Evolutionary conservation across 2,113 vertebrate genomes (phyloP), one percentile per base, ranked within the genome.

Genomic region (Sturnus vulgaris): DNA sequence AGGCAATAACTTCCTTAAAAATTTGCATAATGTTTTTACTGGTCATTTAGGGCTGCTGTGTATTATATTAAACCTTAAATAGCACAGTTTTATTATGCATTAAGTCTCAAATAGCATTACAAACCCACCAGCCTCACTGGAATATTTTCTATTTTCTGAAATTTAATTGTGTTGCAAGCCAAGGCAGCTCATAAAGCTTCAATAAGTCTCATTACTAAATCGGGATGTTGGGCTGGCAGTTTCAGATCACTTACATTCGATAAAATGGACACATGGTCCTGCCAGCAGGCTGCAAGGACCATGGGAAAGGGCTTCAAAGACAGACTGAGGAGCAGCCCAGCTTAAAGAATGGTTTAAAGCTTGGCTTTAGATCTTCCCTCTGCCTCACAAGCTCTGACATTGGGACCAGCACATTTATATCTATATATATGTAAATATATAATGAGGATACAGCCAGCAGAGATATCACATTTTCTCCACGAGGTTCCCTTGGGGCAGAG

Each of bases 1-100:
- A 95, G 82, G 95, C 88, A 90, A 84, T 91, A 88, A 68, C 68
- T 92, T 90, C 90, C 82, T 94, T 84, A 40, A 92, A 95, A 95
- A 96, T 96, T 86, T 95, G 69, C 95, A 95, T 97, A 95, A 96
- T 84, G 82, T 76, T 88, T 94, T 92, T 93, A 49, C 80, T 95
- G 90, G 93, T 88, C 93, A 96, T 94, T 96, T 95, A 93, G 85
- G 68, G 64, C 72, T 90, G 64, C 82, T 96, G 92, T 27, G 64
- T 92, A 92, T 96, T 88, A 73, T 83, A 93, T 95, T 88, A 96
- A 95, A 83, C 76, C 60, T 93, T 78, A 93, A 92, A 73, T 86
- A 64, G 90, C 80, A 92, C 9, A 19, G 42, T 71, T 96, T 96
- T 95, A 95, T 94, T 96, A 94, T 82, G 61, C 86, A 96, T 95